These are phyloP conservation scores for Dendronephthya gigantea DNA, from an alignment of 64 coral and sea anemone species.

Conservation along the genomic window DNA sequence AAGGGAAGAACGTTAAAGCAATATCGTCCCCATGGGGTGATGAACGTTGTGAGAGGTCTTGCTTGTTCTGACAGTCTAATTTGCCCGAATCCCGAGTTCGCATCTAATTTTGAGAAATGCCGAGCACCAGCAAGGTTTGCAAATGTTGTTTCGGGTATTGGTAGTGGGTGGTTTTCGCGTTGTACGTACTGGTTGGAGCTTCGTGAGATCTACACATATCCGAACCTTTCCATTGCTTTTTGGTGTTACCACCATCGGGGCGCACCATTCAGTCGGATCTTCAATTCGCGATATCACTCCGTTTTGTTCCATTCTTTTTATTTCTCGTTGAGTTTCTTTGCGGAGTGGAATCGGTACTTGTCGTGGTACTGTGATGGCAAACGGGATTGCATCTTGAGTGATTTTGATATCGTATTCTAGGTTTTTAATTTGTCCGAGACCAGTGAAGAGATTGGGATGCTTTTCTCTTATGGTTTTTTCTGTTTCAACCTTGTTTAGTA, in stretches of 20 bases:
- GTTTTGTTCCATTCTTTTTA: conserved; percentile 1
- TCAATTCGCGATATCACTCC: conserved; percentile 9
- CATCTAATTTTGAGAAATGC: neutral
- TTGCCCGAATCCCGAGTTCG: conserved; percentile 14
- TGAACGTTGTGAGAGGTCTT: conserved; percentile 29
- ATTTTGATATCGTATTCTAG: conserved; percentile 42
- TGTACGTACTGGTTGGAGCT: neutral
- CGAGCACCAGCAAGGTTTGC: neutral
- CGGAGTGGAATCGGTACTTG: conserved; percentile 49
- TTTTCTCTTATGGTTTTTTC: neutral
- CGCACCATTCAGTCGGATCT: neutral
- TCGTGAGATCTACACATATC: neutral
- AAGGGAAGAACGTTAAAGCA: neutral
- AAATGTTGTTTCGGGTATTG: neutral
- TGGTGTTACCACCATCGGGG: neutral
- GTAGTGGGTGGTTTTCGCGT: neutral
- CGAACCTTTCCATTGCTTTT: neutral
- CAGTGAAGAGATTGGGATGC: conserved; percentile 39
- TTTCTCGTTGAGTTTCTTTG: neutral
- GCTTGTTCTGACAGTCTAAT: conserved; percentile 25
- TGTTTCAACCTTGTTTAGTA: conserved; percentile 9
- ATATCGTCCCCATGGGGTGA: conserved; percentile 18
- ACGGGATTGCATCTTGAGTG: conserved; percentile 31
- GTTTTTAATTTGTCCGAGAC: conserved; percentile 38
- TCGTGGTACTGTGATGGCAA: conserved; percentile 36